A percentile compares a stretch with the other conserved stretches of the same genome.
phyloP scores from a whole-genome alignment of 2,797 vertebrate species.

The Buceros bicornis region DNA sequence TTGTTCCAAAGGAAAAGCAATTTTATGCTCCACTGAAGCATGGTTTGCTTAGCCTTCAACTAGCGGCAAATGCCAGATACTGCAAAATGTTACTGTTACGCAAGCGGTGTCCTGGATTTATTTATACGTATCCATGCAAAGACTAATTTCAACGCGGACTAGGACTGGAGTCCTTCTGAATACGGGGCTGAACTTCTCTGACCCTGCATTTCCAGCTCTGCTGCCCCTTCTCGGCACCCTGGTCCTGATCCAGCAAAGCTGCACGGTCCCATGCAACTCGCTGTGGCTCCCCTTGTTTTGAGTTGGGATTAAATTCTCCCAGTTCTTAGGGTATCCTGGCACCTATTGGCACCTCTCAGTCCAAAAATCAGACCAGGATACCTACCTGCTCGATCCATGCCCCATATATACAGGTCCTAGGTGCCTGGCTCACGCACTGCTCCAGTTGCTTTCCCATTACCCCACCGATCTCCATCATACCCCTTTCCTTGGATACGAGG shows the following conservation, averaged over 20 bases:
- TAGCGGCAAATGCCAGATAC: conserved; percentile 67
- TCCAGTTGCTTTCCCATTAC: background rate
- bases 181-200: conserved; percentile 22
- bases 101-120: conserved; percentile 58
- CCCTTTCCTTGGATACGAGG: background rate
- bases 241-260: background rate
- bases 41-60: conserved; percentile 65
- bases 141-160: conserved; percentile 46
- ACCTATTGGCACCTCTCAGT: background rate
- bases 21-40: conserved; percentile 75
- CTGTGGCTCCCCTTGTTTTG: background rate
- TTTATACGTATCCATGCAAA: conserved; percentile 45
- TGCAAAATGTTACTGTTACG: conserved; percentile 58
- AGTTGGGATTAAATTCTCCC: background rate
- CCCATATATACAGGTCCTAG: no score
- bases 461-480: background rate
- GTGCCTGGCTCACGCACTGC: background rate
- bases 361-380: background rate
- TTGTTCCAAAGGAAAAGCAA: conserved; percentile 70
- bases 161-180: background rate
- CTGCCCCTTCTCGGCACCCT: background rate
- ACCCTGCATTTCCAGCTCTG: conserved; percentile 23
- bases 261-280: accelerated
- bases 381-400: no score
- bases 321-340: background rate